Evolutionary conservation across 1,140 invertebrate genomes (phyloP).

Genomic region (Drosophila gunungcola): DNA sequence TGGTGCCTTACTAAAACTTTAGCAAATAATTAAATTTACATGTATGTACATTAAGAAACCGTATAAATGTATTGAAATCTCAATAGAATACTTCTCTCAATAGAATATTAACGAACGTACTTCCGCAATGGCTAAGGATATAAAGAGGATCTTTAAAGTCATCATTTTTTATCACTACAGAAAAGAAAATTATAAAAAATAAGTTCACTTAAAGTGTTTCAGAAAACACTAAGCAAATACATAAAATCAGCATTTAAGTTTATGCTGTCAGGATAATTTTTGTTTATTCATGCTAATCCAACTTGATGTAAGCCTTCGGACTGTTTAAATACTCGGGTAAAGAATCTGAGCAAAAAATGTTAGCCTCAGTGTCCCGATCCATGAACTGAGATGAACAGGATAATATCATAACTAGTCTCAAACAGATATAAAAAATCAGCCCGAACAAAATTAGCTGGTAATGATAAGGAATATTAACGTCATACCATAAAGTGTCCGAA

Average conservation of each 20-base stretch:
- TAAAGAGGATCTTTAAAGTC: not conserved
- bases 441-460: constrained; percentile 3
- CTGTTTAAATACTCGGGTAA: constrained; percentile 13
- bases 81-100: constrained; percentile 45
- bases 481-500: constrained; percentile 1
- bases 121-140: constrained; percentile 14
- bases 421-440: constrained; percentile 23
- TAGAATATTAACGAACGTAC: constrained; percentile 13
- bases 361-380: constrained; percentile 27
- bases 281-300: not conserved
- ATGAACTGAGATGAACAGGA: constrained; percentile 37
- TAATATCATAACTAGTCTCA: constrained; percentile 27
- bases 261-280: not conserved
- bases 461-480: constrained; percentile 7
- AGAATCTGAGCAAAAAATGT: constrained; percentile 1
- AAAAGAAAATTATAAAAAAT: not conserved
- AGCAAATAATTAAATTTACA: constrained; percentile 62
- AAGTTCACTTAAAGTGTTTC: not conserved
- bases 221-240: not conserved
- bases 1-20: constrained; percentile 77
- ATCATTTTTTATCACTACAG: not conserved
- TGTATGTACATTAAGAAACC: constrained; percentile 34
- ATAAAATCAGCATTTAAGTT: not conserved
- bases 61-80: constrained; percentile 39
- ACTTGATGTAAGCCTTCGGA: not conserved